Evolutionary conservation across 2,113 vertebrate species (phyloP).

Genomic region (Vidua chalybeata): DNA sequence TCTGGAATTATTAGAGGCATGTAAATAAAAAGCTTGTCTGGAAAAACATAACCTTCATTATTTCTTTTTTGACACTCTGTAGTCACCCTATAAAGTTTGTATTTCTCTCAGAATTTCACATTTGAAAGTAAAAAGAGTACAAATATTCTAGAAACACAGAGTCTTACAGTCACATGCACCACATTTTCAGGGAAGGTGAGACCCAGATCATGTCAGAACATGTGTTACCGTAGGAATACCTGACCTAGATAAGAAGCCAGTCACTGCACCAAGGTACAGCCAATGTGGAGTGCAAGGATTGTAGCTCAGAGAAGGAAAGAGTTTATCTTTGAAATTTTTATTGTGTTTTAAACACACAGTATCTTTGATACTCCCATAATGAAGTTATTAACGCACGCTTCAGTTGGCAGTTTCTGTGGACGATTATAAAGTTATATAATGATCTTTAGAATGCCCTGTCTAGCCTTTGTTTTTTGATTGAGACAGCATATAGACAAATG

Average conservation of each 20-base stretch:
- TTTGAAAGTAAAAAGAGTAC: neutral
- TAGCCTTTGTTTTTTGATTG: neutral
- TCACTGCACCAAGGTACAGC: neutral
- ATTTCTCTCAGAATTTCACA: neutral
- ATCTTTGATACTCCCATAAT: neutral
- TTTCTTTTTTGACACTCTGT: neutral
- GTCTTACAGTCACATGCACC: neutral
- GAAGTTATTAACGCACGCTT: neutral
- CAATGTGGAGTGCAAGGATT: neutral
- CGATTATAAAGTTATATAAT: neutral
- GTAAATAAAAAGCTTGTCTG: neutral
- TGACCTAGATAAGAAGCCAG: neutral
- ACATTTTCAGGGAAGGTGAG: neutral
- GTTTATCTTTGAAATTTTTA: neutral
- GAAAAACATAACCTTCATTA: neutral
- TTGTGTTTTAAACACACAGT: neutral
- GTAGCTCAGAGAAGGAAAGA: neutral
- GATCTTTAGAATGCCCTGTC: neutral
- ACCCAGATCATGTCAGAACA: neutral
- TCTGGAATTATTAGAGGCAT: neutral
- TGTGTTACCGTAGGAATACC: neutral
- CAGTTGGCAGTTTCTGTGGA: neutral
- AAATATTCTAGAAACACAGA: neutral
- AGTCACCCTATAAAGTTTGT: neutral
- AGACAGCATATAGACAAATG: neutral